Base-by-base conservation (phyloP, 2,797 vertebrate species). In the Salarias fasciatus region DNA sequence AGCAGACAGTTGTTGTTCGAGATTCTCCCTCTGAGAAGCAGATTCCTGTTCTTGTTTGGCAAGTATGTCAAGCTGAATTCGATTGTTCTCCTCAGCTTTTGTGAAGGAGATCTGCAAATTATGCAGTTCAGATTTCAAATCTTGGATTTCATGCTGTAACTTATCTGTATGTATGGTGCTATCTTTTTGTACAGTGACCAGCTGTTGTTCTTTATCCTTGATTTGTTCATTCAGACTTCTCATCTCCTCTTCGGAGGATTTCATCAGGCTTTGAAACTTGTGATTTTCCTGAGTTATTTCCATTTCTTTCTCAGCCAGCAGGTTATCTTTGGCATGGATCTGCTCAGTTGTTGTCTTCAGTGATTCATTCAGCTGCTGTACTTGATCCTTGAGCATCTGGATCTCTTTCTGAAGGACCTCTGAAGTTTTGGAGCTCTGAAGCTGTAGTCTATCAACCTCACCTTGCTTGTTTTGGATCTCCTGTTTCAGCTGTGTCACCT, bases 211-310 rank as follows among this genome's bases (percentile, higher is more conserved):
- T 63, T 82, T 84, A 6, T 30, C 8, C 13, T 47, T 47, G 4
- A 87, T 67, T 5, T 71, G 35, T 15, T 46, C 14, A 44, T 9
- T 35, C 2, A 35, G 9, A 0, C 4, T 41, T 4, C 43, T 65
- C 0, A 92, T 48, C 18, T 92, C 90, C 29, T 85, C 76, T 31
- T 80, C 3, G 80, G 53, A 1, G 1, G 0, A 36, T 31, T 57
- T 0, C 11, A 52, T 35, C 7, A 57, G 3, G 1, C 52, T 65
- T 51, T 85, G 53, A 47, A 77, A 50, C 0, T 9, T 5, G 1
- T 75, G 46, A 12, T 70, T 81, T 50, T 73, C 75, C 31, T 74
- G 60, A 46, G 69, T 76, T 49, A 75, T 77, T 43, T 85, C 79
- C 0, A 50, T 8, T 31, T 88, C 83, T 4, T 63, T 81, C n/a